A percentile compares a stretch with the other conserved stretches of the same genome.
phyloP scores from a whole-genome alignment of 2,888 invertebrate species.

The Ormyrus nitidulus region DNA sequence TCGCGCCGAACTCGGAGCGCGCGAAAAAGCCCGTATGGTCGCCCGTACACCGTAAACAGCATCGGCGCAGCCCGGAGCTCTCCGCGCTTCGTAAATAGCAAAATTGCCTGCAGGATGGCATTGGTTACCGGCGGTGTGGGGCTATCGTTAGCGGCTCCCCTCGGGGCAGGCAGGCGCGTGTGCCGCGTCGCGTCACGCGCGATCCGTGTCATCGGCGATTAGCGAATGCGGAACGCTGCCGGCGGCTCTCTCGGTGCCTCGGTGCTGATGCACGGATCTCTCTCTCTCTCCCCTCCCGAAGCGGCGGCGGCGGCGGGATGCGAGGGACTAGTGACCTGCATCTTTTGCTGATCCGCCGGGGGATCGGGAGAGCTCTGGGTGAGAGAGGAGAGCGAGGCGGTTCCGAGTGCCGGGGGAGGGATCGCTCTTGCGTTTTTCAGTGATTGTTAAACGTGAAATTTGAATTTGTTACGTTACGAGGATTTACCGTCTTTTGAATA shows the following conservation, averaged over 20 bases:
- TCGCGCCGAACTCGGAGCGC: neutral
- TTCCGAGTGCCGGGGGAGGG: too few relatives aligned
- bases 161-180: slow-evolving; percentile 52
- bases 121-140: slow-evolving; percentile 55
- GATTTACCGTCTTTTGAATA: too few relatives aligned
- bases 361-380: too few relatives aligned
- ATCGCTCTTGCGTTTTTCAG: too few relatives aligned
- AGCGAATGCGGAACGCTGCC: slow-evolving; percentile 61
- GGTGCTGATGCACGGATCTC: neutral
- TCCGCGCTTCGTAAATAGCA: neutral
- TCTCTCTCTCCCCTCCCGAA: slow-evolving; percentile 2
- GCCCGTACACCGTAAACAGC: slow-evolving; percentile 5
- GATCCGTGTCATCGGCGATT: slow-evolving; percentile 67
- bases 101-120: slow-evolving; percentile 56
- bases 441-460: too few relatives aligned
- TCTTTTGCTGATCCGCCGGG: slow-evolving; percentile 11
- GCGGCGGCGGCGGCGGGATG: neutral
- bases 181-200: slow-evolving; percentile 61
- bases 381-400: too few relatives aligned
- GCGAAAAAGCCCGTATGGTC: neutral
- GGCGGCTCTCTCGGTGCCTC: neutral
- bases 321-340: slow-evolving; percentile 51
- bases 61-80: neutral
- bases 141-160: slow-evolving; percentile 54
- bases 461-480: too few relatives aligned